Conservation (phyloP, 2,888 invertebrate genomes). For the Celastrina argiolus region DNA sequence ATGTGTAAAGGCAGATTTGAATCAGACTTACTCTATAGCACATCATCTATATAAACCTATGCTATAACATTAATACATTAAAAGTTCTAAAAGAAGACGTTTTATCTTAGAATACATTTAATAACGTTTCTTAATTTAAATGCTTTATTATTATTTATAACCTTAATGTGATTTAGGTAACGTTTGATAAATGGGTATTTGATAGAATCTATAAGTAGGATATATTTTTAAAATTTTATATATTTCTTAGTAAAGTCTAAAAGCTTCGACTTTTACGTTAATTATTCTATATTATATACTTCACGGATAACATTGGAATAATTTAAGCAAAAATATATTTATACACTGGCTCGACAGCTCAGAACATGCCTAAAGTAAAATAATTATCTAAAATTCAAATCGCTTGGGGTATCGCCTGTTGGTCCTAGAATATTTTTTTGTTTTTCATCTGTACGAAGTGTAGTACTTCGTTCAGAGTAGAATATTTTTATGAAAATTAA, state of each 20-base stretch:
- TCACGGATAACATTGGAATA: constrained; percentile 25
- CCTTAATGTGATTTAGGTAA: constrained; percentile 24
- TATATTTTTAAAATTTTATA: constrained; percentile 22
- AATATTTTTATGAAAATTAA: constrained; percentile 22
- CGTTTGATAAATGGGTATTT: constrained; percentile 29
- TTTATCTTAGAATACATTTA: constrained; percentile 23
- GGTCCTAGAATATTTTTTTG: constrained; percentile 33
- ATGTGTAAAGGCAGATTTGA: constrained; percentile 51
- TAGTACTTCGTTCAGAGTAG: not conserved
- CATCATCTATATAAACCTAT: constrained; percentile 29
- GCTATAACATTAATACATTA: constrained; percentile 27
- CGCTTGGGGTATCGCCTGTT: constrained; percentile 28
- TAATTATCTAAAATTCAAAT: constrained; percentile 31
- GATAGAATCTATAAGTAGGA: constrained; percentile 29
- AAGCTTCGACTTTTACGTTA: constrained; percentile 7
- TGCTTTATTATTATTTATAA: constrained; percentile 11
- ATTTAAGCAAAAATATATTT: constrained; percentile 28
- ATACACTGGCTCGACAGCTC: constrained; percentile 29
- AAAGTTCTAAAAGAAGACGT: constrained; percentile 29
- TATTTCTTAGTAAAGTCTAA: constrained; percentile 9
- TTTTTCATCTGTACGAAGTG: not conserved
- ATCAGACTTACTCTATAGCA: constrained; percentile 28
- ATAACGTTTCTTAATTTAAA: constrained; percentile 22
- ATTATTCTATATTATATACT: not conserved
- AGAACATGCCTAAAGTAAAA: constrained; percentile 29